Percentiles rank a stretch among this genome's conserved stretches.
phyloP scores from a whole-genome alignment of 92 coral and sea anemone species.

The Desmophyllum pertusum region DNA sequence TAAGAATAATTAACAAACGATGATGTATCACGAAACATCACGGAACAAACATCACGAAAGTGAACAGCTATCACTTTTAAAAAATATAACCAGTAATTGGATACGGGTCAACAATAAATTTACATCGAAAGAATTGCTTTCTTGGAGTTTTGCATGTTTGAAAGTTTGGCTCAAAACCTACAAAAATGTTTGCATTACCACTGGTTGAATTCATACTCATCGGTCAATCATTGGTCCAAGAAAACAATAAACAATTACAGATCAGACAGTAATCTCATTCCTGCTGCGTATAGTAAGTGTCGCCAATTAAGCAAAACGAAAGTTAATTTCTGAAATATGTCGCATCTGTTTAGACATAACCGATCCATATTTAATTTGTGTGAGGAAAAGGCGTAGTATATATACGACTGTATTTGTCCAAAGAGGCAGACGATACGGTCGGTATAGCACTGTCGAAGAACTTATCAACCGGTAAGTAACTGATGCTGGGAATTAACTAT shows the following conservation, averaged over 20 bases:
- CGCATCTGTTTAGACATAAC: constrained; percentile 16
- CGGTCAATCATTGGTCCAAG: constrained; percentile 8
- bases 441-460: not conserved
- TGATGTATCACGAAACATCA: constrained; percentile 16
- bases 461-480: constrained; percentile 9
- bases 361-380: constrained; percentile 6
- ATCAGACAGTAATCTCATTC: constrained; percentile 1
- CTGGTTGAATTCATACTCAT: constrained; percentile 11
- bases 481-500: not conserved
- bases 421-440: not conserved
- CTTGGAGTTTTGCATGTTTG: not conserved
- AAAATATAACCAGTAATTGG: not conserved
- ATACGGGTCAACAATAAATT: not conserved
- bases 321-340: not conserved
- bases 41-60: not conserved
- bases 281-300: constrained; percentile 41
- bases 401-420: not conserved
- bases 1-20: not conserved
- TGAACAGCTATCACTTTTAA: no score
- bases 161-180: not conserved
- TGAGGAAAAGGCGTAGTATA: not conserved
- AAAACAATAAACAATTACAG: constrained; percentile 6
- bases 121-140: not conserved
- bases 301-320: constrained; percentile 22
- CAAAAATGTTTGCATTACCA: no score